A percentile compares a stretch with the other conserved stretches of the same genome.
Conservation (phyloP, 2,113 vertebrate genomes). For the Hippocampus abdominalis region DNA sequence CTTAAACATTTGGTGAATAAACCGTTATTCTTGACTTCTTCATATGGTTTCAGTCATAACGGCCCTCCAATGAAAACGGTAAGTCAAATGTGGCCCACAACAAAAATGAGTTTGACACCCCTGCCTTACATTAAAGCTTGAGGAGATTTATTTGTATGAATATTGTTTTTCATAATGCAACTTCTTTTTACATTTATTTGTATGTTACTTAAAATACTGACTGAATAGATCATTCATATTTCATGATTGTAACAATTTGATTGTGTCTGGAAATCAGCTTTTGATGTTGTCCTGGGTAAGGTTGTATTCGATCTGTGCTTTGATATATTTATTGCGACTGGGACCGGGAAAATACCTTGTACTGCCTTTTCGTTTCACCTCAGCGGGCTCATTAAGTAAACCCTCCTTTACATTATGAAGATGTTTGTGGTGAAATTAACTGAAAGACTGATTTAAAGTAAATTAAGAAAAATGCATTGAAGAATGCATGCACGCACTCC, state of each 20-base stretch:
- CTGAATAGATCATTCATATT: not conserved
- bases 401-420: constrained; percentile 93
- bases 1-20: no score
- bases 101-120: no score
- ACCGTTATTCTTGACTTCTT: no score
- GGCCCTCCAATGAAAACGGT: no score
- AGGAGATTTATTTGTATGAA: no score
- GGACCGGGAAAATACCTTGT: constrained; percentile 23
- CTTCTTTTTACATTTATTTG: not conserved
- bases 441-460: constrained; percentile 99
- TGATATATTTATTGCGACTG: not conserved
- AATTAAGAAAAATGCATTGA: constrained; percentile 99
- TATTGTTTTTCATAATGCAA: not conserved
- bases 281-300: not conserved
- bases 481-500: constrained; percentile 84
- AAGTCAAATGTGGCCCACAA: no score
- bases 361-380: constrained; percentile 60
- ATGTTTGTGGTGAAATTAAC: constrained; percentile 97
- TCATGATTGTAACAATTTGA: not conserved
- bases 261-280: not conserved
- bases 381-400: constrained; percentile 83
- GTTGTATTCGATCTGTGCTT: not conserved
- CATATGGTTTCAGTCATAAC: no score
- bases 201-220: not conserved
- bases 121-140: no score